Evolutionary conservation across 2,797 vertebrate species (phyloP).

Genomic region (Phoxinus dragarum): DNA sequence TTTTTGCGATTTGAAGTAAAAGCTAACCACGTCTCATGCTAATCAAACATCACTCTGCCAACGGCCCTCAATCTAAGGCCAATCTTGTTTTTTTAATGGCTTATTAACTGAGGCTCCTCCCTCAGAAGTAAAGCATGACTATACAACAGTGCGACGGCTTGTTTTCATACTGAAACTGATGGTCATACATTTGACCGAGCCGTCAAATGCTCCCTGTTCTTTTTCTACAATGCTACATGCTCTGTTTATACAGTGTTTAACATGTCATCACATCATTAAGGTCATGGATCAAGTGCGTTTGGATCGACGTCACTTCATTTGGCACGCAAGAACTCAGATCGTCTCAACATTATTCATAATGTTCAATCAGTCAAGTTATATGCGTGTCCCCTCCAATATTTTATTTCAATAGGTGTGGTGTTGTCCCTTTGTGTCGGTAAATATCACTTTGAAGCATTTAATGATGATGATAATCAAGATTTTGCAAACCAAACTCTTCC

Average conservation of each 20-base stretch:
- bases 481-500: neutral
- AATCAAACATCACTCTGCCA: slow-evolving; percentile 6
- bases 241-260: slow-evolving; percentile 28
- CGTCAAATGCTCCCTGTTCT: slow-evolving; percentile 33
- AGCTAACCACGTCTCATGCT: slow-evolving; percentile 21
- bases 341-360: slow-evolving; percentile 27
- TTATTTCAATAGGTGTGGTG: slow-evolving; percentile 21
- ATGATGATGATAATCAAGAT: slow-evolving; percentile 20
- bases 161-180: slow-evolving; percentile 29
- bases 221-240: slow-evolving; percentile 18
- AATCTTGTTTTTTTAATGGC: neutral
- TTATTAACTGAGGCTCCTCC: slow-evolving; percentile 19
- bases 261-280: slow-evolving; percentile 29
- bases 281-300: slow-evolving; percentile 26
- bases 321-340: neutral
- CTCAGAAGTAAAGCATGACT: slow-evolving; percentile 10
- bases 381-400: neutral
- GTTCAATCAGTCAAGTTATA: slow-evolving; percentile 11
- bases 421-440: slow-evolving; percentile 36
- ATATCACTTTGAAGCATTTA: slow-evolving; percentile 20
- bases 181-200: neutral
- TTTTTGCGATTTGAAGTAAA: slow-evolving; percentile 10
- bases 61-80: neutral
- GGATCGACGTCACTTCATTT: slow-evolving; percentile 25
- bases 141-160: neutral